These are phyloP conservation scores for Aix galericulata DNA, from an alignment of 2,113 vertebrate genomes.

Conservation along the genomic window DNA sequence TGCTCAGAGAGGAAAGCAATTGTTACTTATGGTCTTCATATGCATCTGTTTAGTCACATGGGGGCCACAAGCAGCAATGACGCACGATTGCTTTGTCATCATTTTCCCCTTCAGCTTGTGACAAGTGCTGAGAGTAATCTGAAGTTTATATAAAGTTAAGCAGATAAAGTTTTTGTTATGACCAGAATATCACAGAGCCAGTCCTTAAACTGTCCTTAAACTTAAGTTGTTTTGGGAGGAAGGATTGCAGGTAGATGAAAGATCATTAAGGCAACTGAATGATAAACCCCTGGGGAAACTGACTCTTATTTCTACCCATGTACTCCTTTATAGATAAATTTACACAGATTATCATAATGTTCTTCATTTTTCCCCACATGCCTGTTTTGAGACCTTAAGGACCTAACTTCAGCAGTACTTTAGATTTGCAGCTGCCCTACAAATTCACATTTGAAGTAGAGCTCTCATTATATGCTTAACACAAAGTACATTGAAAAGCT, in stretches of 20 bases:
- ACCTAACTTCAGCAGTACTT: not conserved
- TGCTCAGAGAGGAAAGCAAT: conserved; percentile 9
- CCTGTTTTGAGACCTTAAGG: not conserved
- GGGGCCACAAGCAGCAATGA: conserved; percentile 6
- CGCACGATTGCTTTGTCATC: not conserved
- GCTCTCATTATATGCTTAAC: not conserved
- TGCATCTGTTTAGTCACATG: not conserved
- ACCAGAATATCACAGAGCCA: not conserved
- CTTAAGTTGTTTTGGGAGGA: not conserved
- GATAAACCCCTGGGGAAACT: not conserved
- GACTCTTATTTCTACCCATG: fast-evolving
- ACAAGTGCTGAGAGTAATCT: not conserved
- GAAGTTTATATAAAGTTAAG: not conserved
- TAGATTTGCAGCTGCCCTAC: not conserved
- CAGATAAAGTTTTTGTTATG: not conserved
- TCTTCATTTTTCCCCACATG: not conserved
- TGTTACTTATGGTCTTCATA: conserved; percentile 14
- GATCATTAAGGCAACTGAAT: not conserved
- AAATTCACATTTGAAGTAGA: not conserved
- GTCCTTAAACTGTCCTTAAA: not conserved
- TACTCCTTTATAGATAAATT: not conserved
- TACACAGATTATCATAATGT: not conserved
- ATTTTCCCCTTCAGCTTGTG: not conserved
- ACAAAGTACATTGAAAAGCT: not conserved
- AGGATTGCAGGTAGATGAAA: not conserved